These are phyloP conservation scores for Drosophila prosaltans DNA, from an alignment of 1,140 invertebrate species.

Conservation along the genomic window DNA sequence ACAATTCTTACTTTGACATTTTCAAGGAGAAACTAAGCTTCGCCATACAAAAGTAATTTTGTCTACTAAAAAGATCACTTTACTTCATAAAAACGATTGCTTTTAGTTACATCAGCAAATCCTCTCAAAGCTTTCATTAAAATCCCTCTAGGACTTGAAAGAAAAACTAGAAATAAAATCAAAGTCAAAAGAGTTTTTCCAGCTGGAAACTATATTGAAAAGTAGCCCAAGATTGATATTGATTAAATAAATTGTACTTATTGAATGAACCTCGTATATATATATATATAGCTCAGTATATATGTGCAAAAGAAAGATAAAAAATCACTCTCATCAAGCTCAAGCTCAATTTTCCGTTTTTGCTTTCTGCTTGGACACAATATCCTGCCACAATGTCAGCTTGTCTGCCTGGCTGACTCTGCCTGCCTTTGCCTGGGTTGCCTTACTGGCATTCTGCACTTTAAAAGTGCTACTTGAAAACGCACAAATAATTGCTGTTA, in stretches of 20 bases:
- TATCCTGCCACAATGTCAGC: conserved; percentile 51
- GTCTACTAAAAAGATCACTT: no score
- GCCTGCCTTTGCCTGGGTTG: background rate
- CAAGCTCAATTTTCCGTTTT: conserved; percentile 27
- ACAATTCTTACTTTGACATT: no score
- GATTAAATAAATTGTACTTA: conserved; percentile 4
- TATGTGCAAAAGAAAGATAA: background rate
- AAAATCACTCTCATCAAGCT: conserved; percentile 36
- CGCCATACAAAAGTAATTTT: no score
- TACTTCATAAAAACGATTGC: no score
- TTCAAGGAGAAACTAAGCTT: no score
- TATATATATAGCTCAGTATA: background rate
- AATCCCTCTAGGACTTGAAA: no score
- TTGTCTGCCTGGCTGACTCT: conserved; percentile 42
- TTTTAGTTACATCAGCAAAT: no score
- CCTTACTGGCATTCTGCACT: conserved; percentile 60
- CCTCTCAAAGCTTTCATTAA: no score
- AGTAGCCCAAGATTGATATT: conserved; percentile 3
- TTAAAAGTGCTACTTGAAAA: conserved; percentile 62
- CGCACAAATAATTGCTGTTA: conserved; percentile 79
- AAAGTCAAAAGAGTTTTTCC: background rate
- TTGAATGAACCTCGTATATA: conserved; percentile 10
- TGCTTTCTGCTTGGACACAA: conserved; percentile 69
- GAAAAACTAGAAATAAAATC: no score
- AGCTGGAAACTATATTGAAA: background rate